phyloP scores from a whole-genome alignment of 1,140 invertebrate species.

The Penaeus japonicus region DNA sequence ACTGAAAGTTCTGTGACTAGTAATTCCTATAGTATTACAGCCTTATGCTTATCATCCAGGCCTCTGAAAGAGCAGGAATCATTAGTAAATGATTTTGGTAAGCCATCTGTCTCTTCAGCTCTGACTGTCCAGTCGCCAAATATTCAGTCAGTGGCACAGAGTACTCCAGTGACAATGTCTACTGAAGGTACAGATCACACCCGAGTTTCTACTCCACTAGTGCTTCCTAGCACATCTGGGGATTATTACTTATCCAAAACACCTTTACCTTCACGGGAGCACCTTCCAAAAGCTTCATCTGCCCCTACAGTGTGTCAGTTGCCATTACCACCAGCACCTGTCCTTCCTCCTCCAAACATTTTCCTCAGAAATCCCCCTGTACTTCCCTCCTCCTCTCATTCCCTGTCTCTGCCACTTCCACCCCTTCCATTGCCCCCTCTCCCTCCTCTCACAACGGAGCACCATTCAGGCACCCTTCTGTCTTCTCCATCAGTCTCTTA shows the following conservation, averaged over 20 bases:
- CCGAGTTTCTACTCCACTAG: constrained; percentile 41
- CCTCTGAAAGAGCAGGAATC: constrained; percentile 27
- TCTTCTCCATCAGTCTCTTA: not conserved
- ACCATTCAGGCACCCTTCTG: not conserved
- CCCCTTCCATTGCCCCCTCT: not conserved
- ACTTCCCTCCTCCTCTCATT: not conserved
- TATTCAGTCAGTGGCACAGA: constrained; percentile 9
- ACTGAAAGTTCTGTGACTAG: constrained; percentile 26
- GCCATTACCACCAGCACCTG: not conserved
- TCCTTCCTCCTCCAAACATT: constrained; percentile 17
- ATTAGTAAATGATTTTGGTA: not conserved
- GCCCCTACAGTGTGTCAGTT: constrained; percentile 33
- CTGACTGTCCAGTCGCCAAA: constrained; percentile 10
- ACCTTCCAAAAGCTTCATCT: constrained; percentile 42
- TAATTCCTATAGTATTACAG: constrained; percentile 44
- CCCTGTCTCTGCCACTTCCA: not conserved
- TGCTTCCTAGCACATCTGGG: not conserved
- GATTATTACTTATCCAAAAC: not conserved
- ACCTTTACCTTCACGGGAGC: constrained; percentile 25
- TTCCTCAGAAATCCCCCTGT: not conserved
- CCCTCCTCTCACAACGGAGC: not conserved
- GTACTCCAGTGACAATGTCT: not conserved
- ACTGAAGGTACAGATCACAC: not conserved
- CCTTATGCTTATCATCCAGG: constrained; percentile 39
- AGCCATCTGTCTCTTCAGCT: not conserved